Conservation (phyloP, 2,888 invertebrate species). For the Limnephilus rhombicus region DNA sequence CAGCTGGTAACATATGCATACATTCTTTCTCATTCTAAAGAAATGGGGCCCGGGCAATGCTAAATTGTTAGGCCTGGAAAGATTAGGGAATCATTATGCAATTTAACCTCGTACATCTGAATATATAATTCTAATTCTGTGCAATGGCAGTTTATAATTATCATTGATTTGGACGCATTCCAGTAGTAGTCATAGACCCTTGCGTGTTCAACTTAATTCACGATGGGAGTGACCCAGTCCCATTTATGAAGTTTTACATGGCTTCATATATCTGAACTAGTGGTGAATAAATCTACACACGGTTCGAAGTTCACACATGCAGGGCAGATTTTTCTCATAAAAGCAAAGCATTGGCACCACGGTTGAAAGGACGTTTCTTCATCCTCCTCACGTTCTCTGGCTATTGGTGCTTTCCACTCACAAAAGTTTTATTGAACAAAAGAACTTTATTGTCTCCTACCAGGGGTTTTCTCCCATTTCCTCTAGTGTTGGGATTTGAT, state of each 20-base stretch:
- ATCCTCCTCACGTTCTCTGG: background rate
- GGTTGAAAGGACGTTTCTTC: background rate
- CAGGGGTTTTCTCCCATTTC: no score
- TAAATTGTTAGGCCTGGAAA: background rate
- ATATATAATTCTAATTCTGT: no score
- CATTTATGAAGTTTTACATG: no score
- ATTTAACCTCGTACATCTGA: background rate
- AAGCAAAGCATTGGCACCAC: background rate
- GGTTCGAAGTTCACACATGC: no score
- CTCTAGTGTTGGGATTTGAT: no score
- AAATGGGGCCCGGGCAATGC: background rate
- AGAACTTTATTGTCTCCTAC: no score
- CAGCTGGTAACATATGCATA: conserved; percentile 77
- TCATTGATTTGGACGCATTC: background rate
- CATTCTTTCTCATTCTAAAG: background rate
- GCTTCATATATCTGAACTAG: no score
- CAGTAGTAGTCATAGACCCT: background rate
- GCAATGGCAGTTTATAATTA: no score
- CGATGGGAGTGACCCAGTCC: no score
- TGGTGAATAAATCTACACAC: no score
- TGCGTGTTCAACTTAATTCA: no score
- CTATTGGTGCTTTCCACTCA: background rate
- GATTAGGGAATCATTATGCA: background rate
- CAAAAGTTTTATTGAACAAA: no score
- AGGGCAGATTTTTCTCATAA: background rate